These are phyloP conservation scores for Aspidoscelis tigris DNA, from an alignment of 2,113 vertebrate genomes.

Conservation along the genomic window DNA sequence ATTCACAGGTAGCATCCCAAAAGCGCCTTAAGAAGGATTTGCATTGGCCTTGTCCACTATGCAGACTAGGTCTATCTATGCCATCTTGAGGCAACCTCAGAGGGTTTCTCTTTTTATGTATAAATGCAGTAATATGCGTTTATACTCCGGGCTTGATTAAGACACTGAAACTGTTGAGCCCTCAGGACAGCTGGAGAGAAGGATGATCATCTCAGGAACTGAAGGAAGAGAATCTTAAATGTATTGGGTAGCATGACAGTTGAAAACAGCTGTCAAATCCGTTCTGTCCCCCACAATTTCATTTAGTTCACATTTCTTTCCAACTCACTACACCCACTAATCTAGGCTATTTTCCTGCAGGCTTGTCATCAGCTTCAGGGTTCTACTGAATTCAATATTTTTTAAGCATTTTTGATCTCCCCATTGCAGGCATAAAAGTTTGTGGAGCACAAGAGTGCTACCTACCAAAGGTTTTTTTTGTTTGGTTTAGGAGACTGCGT, in stretches of 20 bases:
- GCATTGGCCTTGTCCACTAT: too few species aligned
- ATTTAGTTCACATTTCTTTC: neutral
- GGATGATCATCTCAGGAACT: neutral
- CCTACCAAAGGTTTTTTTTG: too few species aligned
- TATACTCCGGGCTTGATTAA: neutral
- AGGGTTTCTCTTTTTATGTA: too few species aligned
- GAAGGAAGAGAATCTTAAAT: neutral
- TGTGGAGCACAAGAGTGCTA: neutral
- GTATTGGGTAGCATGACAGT: neutral
- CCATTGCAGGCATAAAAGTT: neutral
- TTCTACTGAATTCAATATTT: neutral
- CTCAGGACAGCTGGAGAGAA: conserved; percentile 2
- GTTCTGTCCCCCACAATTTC: neutral
- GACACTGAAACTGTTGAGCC: neutral
- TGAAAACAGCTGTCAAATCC: conserved; percentile 24
- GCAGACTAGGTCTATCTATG: too few species aligned
- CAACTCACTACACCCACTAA: neutral
- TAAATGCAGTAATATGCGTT: neutral
- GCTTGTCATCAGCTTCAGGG: neutral
- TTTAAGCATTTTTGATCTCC: neutral
- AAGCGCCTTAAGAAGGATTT: too few species aligned
- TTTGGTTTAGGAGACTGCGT: too few species aligned
- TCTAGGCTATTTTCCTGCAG: neutral
- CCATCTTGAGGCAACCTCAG: too few species aligned
- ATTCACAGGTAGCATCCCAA: too few species aligned